Conservation (phyloP, 2,797 vertebrate genomes). For the Novumbra hubbsi region DNA sequence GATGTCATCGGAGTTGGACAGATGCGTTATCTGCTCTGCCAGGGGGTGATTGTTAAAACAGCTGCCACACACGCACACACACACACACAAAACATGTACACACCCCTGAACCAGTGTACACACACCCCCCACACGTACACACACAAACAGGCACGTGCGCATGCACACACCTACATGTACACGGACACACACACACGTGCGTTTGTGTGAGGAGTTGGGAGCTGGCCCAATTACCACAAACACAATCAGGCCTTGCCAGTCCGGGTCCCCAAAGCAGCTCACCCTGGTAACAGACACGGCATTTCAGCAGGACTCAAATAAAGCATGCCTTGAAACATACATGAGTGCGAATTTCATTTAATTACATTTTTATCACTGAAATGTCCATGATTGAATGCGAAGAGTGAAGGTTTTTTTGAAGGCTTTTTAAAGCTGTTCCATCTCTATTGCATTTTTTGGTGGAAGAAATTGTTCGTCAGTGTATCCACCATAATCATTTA, state of each 20-base stretch:
- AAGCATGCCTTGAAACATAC: background rate
- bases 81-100: background rate
- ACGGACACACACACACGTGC: no score
- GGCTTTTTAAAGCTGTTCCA: no score
- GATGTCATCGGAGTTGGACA: slow-evolving; percentile 19
- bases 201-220: background rate
- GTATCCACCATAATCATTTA: background rate
- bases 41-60: no score
- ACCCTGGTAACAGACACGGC: no score
- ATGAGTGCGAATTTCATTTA: background rate
- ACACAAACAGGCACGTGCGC: background rate
- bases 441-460: no score
- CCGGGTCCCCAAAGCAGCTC: no score
- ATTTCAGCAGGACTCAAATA: no score
- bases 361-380: no score
- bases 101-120: background rate
- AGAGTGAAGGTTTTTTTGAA: no score
- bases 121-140: background rate
- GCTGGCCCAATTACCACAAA: background rate
- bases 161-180: background rate
- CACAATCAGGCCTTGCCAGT: background rate
- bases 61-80: background rate
- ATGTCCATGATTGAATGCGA: no score
- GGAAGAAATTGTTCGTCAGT: no score
- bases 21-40: background rate